Evolutionary conservation across 2,797 vertebrate genomes (phyloP), one percentile per base, ranked within the genome.

Genomic region (Chloroceryle inda): DNA sequence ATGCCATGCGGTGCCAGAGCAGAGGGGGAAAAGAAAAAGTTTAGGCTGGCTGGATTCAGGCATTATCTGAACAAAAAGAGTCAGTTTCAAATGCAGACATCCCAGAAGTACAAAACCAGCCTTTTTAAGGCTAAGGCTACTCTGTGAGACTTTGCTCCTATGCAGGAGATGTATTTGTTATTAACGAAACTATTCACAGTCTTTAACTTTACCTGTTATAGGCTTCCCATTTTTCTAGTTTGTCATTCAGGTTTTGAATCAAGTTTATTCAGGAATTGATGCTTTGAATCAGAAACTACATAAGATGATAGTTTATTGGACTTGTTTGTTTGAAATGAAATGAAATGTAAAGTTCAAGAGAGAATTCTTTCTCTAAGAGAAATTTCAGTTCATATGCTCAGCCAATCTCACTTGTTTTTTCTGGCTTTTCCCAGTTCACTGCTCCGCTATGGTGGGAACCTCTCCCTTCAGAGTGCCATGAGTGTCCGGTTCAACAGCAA

Each of bases 401-500:
- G 37, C 37, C 74, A 45, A 29, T 40, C 56, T 96, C 47, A 95
- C 21, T 27, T 16, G 14, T 59, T 76, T 19, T 68, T 23, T 44
- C 24, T 96, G 33, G 44, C 26, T 88, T 87, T 87, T 37, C 88
- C 61, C 96, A 99, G 99, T 93, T 99, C 99, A 0, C 97, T 99
- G 93, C 98, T 99, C 62, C 99, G 99, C 61, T 99, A 99, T 4
- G 99, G 99, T 26, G 99, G 99, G 68, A 99, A 99, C 96, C 98
- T 99, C 55, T 99, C 99, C 56, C 98, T 99, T 53, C 99, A 99
- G 96, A 99, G 99, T 76, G 99, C 99, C 96, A 99, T 99, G 99
- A 99, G 99, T 2, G 99, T 99, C 7, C 98, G 99, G 44, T 99
- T 99, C 98, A 99, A 99, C 98, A 99, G 99, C 94, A 99, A 99